These are phyloP conservation scores for Heliconius hortense DNA, from an alignment of 2,888 invertebrate genomes.

Conservation along the genomic window DNA sequence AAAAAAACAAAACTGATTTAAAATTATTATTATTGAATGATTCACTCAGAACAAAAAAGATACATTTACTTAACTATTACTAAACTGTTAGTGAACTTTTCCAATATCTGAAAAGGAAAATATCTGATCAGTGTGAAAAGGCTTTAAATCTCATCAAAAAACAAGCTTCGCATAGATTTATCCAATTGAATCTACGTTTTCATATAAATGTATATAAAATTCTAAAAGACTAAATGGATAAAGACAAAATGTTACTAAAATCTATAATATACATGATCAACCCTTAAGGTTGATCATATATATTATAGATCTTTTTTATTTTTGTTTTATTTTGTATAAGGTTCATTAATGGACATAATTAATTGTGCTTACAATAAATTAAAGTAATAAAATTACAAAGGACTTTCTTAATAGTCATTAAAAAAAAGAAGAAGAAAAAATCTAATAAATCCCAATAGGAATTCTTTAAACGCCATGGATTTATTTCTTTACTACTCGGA, in stretches of 20 bases:
- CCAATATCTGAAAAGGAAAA: background rate
- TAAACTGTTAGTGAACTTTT: background rate
- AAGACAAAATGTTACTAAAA: slow-evolving; percentile 35
- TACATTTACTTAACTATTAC: background rate
- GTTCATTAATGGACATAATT: too few species aligned
- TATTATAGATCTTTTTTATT: background rate
- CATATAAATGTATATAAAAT: slow-evolving; percentile 28
- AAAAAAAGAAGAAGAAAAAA: too few species aligned
- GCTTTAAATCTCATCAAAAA: slow-evolving; percentile 32
- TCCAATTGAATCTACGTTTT: slow-evolving; percentile 26
- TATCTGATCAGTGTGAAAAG: background rate
- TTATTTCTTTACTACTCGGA: too few species aligned
- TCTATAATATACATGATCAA: too few species aligned
- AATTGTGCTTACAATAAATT: too few species aligned
- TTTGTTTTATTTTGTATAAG: background rate
- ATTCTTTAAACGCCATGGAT: too few species aligned
- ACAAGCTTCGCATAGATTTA: slow-evolving; percentile 27
- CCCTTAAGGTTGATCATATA: background rate
- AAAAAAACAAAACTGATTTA: too few species aligned
- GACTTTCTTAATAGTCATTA: too few species aligned
- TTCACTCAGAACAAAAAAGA: background rate
- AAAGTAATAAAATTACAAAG: too few species aligned
- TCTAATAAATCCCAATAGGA: too few species aligned
- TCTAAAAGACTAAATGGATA: slow-evolving; percentile 30
- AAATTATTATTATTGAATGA: too few species aligned